These are phyloP conservation scores for Ptiloglossa arizonensis DNA, from an alignment of 1,140 invertebrate species.

Conservation along the genomic window DNA sequence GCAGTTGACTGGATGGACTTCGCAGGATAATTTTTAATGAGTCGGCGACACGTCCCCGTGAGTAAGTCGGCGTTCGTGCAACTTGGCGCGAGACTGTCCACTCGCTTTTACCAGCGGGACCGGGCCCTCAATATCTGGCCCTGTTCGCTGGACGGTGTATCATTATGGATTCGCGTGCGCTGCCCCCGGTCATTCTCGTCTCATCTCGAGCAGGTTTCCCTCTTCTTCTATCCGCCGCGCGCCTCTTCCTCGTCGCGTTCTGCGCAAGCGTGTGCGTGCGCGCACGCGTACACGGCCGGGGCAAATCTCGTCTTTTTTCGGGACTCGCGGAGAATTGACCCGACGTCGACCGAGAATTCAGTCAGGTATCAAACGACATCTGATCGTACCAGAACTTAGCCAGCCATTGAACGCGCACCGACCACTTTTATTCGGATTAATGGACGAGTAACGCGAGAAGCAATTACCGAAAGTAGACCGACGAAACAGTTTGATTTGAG, in stretches of 20 bases:
- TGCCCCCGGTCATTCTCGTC: constrained; percentile 80
- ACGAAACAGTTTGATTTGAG: background rate
- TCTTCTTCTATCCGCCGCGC: constrained; percentile 47
- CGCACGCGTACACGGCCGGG: constrained; percentile 25
- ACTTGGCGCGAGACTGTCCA: constrained; percentile 54
- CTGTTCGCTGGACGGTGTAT: constrained; percentile 74
- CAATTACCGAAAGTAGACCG: background rate
- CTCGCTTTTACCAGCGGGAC: constrained; percentile 61
- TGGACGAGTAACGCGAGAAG: background rate
- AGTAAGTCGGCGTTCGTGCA: background rate
- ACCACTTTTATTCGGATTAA: constrained; percentile 11
- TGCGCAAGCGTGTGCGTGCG: constrained; percentile 11
- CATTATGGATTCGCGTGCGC: constrained; percentile 81
- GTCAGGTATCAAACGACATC: constrained; percentile 48
- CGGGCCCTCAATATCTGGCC: constrained; percentile 48
- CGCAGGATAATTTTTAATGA: constrained; percentile 18
- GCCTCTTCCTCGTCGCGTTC: constrained; percentile 5
- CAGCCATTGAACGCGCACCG: background rate
- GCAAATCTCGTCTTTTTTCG: constrained; percentile 52
- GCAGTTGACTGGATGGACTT: background rate
- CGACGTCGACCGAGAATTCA: constrained; percentile 47
- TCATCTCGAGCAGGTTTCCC: constrained; percentile 67
- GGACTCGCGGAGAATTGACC: constrained; percentile 57
- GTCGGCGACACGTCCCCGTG: background rate
- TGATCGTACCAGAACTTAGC: constrained; percentile 37